These are phyloP conservation scores for Cuniculus paca DNA, from an alignment of 2,797 vertebrate genomes.

Conservation along the genomic window DNA sequence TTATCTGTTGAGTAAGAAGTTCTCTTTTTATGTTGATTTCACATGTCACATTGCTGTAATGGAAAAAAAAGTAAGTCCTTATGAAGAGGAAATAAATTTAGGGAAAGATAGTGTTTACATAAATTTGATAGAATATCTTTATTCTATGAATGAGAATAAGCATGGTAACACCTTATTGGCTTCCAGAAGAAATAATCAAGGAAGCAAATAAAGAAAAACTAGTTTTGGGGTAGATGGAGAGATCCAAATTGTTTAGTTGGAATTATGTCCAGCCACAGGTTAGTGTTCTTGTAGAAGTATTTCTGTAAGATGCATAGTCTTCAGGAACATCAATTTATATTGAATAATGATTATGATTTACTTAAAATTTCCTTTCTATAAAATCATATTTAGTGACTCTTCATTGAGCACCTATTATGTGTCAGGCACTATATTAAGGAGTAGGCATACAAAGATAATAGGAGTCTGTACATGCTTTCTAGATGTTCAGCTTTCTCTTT, in stretches of 20 bases:
- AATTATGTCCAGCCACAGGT: constrained; percentile 26
- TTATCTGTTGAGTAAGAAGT: constrained; percentile 41
- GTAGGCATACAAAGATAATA: background rate
- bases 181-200: constrained; percentile 54
- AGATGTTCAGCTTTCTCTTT: background rate
- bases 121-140: constrained; percentile 39
- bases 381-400: constrained; percentile 33
- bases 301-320: constrained; percentile 22
- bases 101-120: constrained; percentile 7
- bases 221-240: constrained; percentile 4
- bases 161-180: background rate
- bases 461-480: background rate
- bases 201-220: constrained; percentile 38
- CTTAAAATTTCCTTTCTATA: constrained; percentile 21
- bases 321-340: background rate
- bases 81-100: constrained; percentile 13
- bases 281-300: background rate
- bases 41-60: background rate
- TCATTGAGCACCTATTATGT: background rate
- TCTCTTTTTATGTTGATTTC: constrained; percentile 35
- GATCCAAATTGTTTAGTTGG: constrained; percentile 22
- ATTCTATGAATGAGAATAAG: background rate
- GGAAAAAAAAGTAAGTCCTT: background rate
- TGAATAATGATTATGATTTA: constrained; percentile 26
- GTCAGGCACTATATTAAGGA: background rate